Evolutionary conservation across 2,113 vertebrate genomes (phyloP), one percentile per base, ranked within the genome.

Genomic region (Osmerus eperlanus): DNA sequence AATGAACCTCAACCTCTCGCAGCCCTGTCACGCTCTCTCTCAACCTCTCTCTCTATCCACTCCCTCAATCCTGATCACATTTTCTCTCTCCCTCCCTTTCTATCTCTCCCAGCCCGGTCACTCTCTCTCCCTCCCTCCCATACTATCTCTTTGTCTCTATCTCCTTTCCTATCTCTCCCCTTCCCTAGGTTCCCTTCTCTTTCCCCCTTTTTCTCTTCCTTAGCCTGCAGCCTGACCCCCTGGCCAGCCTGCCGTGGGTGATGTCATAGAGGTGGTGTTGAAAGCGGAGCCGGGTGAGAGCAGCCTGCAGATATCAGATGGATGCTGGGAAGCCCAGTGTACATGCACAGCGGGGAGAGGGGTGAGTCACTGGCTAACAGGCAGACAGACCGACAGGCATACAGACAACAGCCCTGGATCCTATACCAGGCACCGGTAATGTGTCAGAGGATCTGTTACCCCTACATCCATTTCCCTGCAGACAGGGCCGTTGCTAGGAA

Each of bases 331-430:
- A 47, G 41, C 7, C 9, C 41, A 47, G 8, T 12, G 1, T 47
- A 82, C 61, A 41, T 18, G 41, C 59, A 67, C 62, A 56, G 54
- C 16, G 6, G 54, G 54, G 5, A 56, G 16, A 15, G 16, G 14
- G 54, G 54, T 56, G 21, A 80, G 72, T 85, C 82, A 81, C 69
- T 61, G 78, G 83, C 54, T 56, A 56, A 18, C 15, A 18, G 14
- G n/a, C 54, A 18, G 3, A n/a, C 14, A 18, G 3, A n/a, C 14
- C 25, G 12, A 53, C n/a, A 67, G 7, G 41, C 19, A 53, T 7
- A 58, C 67, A 58, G 16, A 12, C 19, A 55, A 2, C 54, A 36
- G 16, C 15, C 54, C 15, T 56, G 16, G 15, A 18, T n/a, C n/a
- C 3, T 56, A 56, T 56, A 56, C 54, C 54, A 54, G 53, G 16